phyloP scores from a whole-genome alignment of 2,797 vertebrate genomes.

The Momotus momota region DNA sequence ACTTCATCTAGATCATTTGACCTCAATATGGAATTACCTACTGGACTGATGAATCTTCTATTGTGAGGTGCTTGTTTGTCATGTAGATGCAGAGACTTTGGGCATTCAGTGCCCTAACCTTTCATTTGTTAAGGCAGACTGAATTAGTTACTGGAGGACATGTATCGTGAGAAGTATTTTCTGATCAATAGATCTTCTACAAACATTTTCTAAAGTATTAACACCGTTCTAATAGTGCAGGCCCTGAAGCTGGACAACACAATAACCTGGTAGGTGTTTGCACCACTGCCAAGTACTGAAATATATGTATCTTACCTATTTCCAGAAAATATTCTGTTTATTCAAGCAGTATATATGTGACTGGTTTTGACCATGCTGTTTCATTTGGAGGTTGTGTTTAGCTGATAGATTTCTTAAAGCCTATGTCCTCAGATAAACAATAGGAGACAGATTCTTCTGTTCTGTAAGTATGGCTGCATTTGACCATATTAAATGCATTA shows the following conservation, averaged over 20 bases:
- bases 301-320: background rate
- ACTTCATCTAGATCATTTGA: background rate
- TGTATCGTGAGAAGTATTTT: background rate
- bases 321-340: background rate
- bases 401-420: background rate
- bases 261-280: background rate
- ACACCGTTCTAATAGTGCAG: background rate
- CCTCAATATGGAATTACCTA: constrained; percentile 6
- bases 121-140: background rate
- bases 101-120: background rate
- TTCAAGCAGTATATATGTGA: background rate
- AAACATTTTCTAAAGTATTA: background rate
- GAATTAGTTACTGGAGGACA: background rate
- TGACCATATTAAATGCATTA: background rate
- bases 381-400: background rate
- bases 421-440: background rate
- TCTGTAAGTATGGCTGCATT: background rate
- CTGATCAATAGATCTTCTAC: background rate
- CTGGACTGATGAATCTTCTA: background rate
- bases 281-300: background rate
- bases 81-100: background rate
- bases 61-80: background rate
- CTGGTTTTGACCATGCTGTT: background rate
- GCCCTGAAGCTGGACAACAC: background rate
- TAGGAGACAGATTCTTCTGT: background rate